Evolutionary conservation across 1,140 invertebrate species (phyloP).

Genomic region (Temnothorax nylanderi): DNA sequence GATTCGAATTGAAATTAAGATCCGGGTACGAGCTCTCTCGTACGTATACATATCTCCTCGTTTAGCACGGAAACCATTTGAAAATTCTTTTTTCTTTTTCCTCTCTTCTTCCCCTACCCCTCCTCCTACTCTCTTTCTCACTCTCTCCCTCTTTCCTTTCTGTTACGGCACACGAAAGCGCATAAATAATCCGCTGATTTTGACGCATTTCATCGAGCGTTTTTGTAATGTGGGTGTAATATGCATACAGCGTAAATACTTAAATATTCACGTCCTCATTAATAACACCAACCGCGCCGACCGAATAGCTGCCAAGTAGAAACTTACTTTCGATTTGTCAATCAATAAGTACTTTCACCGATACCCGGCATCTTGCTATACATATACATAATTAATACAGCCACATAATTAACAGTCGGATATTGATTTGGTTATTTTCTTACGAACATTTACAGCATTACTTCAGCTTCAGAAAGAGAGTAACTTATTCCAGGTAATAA

Average conservation of each 20-base stretch:
- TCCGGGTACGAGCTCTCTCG: conserved; percentile 23
- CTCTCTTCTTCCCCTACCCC: background rate
- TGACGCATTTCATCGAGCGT: conserved; percentile 23
- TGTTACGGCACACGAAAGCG: conserved; percentile 17
- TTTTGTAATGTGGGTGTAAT: conserved; percentile 55
- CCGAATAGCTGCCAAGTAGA: conserved; percentile 55
- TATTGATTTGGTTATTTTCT: conserved; percentile 14
- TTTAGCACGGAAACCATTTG: background rate
- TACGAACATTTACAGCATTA: background rate
- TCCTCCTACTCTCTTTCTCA: background rate
- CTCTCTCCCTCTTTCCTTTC: background rate
- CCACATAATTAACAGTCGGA: conserved; percentile 29
- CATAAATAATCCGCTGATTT: conserved; percentile 49
- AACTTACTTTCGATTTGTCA: conserved; percentile 62
- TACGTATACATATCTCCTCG: background rate
- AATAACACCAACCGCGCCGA: conserved; percentile 35
- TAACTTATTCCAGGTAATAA: background rate
- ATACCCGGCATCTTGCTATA: conserved; percentile 22
- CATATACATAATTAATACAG: conserved; percentile 37
- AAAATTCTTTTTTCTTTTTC: conserved; percentile 28
- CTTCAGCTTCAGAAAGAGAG: background rate
- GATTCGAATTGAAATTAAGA: conserved; percentile 32
- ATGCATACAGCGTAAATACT: conserved; percentile 44
- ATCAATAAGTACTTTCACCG: conserved; percentile 59
- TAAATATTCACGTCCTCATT: conserved; percentile 60